Evolutionary conservation across 2,113 vertebrate species (phyloP).

Genomic region (Poecilia latipinna): DNA sequence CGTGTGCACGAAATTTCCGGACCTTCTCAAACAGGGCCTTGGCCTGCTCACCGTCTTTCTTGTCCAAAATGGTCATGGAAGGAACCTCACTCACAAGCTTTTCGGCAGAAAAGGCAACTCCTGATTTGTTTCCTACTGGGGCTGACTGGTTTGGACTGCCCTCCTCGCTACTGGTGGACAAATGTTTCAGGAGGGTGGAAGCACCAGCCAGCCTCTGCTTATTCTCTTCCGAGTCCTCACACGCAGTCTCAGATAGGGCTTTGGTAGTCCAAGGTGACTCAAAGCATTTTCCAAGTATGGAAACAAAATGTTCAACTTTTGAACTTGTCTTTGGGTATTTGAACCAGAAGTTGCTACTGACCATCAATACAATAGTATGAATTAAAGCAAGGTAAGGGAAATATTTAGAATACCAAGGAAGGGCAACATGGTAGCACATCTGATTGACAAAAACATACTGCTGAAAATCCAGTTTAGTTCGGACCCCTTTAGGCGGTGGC

Average conservation of each 20-base stretch:
- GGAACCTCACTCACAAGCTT: conserved; percentile 94
- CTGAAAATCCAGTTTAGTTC: conserved; percentile 97
- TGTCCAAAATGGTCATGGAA: conserved; percentile 96
- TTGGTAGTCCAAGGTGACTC: conserved; percentile 99
- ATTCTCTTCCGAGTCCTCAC: conserved; percentile 97
- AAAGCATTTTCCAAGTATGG: conserved; percentile 96
- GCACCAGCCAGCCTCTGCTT: conserved; percentile 92
- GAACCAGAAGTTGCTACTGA: conserved; percentile 99
- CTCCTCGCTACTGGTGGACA: conserved; percentile 96
- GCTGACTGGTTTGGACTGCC: conserved; percentile 93
- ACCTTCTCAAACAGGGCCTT: conserved; percentile 99
- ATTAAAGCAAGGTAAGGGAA: conserved; percentile 98
- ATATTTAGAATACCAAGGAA: conserved; percentile 99
- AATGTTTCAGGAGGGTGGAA: conserved; percentile 90
- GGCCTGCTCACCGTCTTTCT: conserved; percentile 97
- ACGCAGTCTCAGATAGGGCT: conserved; percentile 95
- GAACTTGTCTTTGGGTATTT: conserved; percentile 99
- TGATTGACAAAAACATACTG: conserved; percentile 99
- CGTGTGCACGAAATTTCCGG: conserved; percentile 93
- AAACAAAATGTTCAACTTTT: conserved; percentile 98
- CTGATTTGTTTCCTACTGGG: conserved; percentile 90
- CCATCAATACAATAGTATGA: conserved; percentile 97
- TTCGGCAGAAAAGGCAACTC: conserved; percentile 93
- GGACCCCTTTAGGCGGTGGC: conserved; percentile 84
- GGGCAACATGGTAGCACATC: conserved; percentile 98